Evolutionary conservation across 2,888 invertebrate species (phyloP).

Genomic region (Zaprionus obscuricornis): DNA sequence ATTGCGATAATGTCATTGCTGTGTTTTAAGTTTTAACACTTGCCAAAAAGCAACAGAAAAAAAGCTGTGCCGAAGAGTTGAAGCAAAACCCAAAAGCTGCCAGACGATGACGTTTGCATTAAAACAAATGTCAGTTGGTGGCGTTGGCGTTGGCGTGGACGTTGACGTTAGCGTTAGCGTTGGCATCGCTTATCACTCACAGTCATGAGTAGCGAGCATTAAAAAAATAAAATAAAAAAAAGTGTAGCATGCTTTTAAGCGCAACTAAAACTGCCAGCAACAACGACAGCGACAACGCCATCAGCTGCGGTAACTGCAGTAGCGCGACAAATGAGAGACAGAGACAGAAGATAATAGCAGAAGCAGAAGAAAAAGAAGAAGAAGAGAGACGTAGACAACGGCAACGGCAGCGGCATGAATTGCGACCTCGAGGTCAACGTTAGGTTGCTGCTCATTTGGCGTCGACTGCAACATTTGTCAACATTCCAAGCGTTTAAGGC

Average conservation of each 20-base stretch:
- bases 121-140: constrained; percentile 72
- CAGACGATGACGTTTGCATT: constrained; percentile 70
- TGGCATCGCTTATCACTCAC: constrained; percentile 53
- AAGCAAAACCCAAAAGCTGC: constrained; percentile 41
- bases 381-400: not conserved
- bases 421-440: constrained; percentile 60
- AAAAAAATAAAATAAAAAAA: constrained; percentile 38
- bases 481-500: constrained; percentile 74
- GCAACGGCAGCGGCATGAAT: not conserved
- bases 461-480: constrained; percentile 76
- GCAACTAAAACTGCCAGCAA: constrained; percentile 63
- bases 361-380: not conserved
- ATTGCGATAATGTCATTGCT: constrained; percentile 65
- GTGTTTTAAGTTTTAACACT: constrained; percentile 55
- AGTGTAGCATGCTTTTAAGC: constrained; percentile 70
- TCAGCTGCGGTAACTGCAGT: constrained; percentile 3
- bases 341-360: not conserved
- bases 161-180: constrained; percentile 5
- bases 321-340: constrained; percentile 9
- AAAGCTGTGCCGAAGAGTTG: not conserved
- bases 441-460: constrained; percentile 70
- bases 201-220: constrained; percentile 60
- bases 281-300: constrained; percentile 3
- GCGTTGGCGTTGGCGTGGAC: constrained; percentile 8
- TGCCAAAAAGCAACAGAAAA: constrained; percentile 11